Base-by-base conservation (phyloP, 1,140 invertebrate genomes). In the Tachypleus tridentatus region DNA sequence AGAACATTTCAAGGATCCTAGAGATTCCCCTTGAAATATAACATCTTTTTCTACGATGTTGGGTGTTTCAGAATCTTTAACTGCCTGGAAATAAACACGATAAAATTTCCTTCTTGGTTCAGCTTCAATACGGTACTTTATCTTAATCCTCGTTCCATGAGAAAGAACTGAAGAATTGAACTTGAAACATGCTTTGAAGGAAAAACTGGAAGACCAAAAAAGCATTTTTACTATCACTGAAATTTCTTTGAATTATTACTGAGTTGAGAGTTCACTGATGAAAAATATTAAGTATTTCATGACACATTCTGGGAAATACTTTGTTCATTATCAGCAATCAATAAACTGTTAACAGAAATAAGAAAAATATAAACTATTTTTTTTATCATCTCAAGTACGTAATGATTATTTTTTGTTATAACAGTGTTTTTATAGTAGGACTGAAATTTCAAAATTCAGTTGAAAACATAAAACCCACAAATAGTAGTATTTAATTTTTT, bases 171-270 rank as follows among this genome's bases (percentile, higher is more conserved):
- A n/a, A 3, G 84, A 83, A 68, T 85, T 82, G 60, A 92, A 86
- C 67, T 82, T 83, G 72, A 90, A 92, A 74, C 92, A 95, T 0
- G 89, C 85, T 77, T 87, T 79, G 70, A 94, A 91, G n/a, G 86
- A 82, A 73, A 95, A 92, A 76, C n/a, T n/a, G n/a, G n/a, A n/a
- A n/a, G n/a, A n/a, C n/a, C n/a, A n/a, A n/a, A n/a, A n/a, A n/a
- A n/a, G n/a, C n/a, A n/a, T n/a, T n/a, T n/a, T 62, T 67, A 51
- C 62, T 67, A 57, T n/a, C 64, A 62, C 10, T n/a, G 10, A 58
- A 52, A 64, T n/a, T 58, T 29, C 3, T 10, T 11, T 6, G 1
- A 52, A 0, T 49, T 3, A 0, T 61, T 59, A 9, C 47, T 8
- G 59, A 56, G n/a, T 63, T 10, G 58, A 67, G 6, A 64, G 6